Evolutionary conservation across 2,113 vertebrate genomes (phyloP).

Genomic region (Paramormyrops kingsleyae): DNA sequence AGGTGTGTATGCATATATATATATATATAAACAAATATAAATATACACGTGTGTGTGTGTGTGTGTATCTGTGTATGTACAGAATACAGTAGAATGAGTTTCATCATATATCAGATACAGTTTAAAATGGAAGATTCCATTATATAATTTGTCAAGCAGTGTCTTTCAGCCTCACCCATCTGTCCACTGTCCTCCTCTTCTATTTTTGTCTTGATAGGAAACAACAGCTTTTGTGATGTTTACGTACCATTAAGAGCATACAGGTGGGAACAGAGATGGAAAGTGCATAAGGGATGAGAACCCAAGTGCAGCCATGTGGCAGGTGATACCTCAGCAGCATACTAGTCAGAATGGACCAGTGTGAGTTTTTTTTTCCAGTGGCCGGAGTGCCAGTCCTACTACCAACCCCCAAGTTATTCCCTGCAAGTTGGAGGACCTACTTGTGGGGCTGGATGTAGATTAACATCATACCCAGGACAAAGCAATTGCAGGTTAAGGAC

Average conservation of each 20-base stretch:
- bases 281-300: not conserved
- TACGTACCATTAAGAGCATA: not conserved
- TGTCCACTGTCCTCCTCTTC: not conserved
- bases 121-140: not conserved
- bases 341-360: too few species aligned
- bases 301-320: too few species aligned
- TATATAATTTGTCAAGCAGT: not conserved
- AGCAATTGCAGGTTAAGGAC: too few species aligned
- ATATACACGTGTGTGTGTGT: not conserved
- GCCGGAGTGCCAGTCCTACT: too few species aligned
- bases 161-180: not conserved
- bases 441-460: too few species aligned
- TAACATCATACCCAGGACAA: too few species aligned
- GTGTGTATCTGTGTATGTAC: not conserved
- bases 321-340: too few species aligned
- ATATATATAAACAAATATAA: too few species aligned
- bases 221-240: slow-evolving; percentile 12
- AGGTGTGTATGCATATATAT: not conserved
- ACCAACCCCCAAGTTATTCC: too few species aligned
- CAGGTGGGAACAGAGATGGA: not conserved
- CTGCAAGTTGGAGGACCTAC: too few species aligned
- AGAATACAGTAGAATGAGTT: not conserved
- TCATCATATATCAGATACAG: not conserved
- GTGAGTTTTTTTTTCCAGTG: too few species aligned
- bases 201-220: slow-evolving; percentile 20